phyloP scores from a whole-genome alignment of 2,888 invertebrate genomes.

The Glaucopsyche alexis region DNA sequence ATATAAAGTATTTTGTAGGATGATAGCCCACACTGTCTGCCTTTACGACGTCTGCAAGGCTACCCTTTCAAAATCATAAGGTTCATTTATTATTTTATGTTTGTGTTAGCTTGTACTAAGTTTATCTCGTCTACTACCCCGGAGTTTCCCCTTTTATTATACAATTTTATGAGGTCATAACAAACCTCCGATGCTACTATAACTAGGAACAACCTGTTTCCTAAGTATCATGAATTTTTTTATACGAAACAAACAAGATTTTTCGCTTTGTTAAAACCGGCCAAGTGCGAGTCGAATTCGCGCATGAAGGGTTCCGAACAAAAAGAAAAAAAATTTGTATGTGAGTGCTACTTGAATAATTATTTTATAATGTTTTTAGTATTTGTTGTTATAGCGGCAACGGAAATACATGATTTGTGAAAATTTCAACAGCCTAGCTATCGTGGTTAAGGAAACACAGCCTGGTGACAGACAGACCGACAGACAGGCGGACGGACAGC shows the following conservation, averaged over 20 bases:
- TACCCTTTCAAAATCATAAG: slow-evolving; percentile 42
- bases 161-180: not conserved
- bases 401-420: too few species aligned
- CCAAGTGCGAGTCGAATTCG: too few species aligned
- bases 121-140: slow-evolving; percentile 11
- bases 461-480: too few species aligned
- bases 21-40: slow-evolving; percentile 48
- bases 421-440: too few species aligned
- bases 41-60: slow-evolving; percentile 49
- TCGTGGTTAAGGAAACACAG: too few species aligned
- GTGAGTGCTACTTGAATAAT: too few species aligned
- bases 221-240: not conserved
- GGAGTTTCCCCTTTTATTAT: not conserved
- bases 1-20: slow-evolving; percentile 43
- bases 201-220: not conserved
- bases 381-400: too few species aligned
- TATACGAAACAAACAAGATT: not conserved
- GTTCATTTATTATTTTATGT: slow-evolving; percentile 30
- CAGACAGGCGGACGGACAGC: too few species aligned
- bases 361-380: too few species aligned
- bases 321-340: too few species aligned
- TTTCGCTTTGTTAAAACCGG: not conserved
- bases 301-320: too few species aligned
- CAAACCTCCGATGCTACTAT: not conserved
- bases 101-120: slow-evolving; percentile 28